These are phyloP conservation scores for Scelioninae gen. 1 DNA, from an alignment of 2,888 invertebrate species.

Conservation along the genomic window DNA sequence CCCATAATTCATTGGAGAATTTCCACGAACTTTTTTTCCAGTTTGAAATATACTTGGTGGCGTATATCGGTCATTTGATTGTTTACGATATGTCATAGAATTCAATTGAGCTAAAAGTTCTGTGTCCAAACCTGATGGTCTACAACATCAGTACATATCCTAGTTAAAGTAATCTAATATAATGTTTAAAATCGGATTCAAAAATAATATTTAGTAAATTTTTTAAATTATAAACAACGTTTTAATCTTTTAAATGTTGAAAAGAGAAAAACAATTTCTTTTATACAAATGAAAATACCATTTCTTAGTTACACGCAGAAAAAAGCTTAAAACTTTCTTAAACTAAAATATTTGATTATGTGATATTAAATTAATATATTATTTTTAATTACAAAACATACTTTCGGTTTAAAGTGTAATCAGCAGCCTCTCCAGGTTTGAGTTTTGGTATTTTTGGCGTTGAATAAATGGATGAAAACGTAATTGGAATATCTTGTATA, in stretches of 20 bases:
- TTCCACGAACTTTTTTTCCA: slow-evolving; percentile 49
- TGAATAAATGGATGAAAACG: slow-evolving; percentile 78
- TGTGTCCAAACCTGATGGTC: slow-evolving; percentile 78
- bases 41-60: slow-evolving; percentile 78
- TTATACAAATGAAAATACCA: too few relatives aligned
- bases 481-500: slow-evolving; percentile 75
- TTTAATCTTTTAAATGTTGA: too few relatives aligned
- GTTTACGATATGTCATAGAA: slow-evolving; percentile 58
- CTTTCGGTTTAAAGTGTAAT: slow-evolving; percentile 75
- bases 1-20: slow-evolving; percentile 14
- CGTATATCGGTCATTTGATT: slow-evolving; percentile 79
- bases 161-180: too few relatives aligned
- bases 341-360: too few relatives aligned
- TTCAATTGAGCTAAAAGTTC: slow-evolving; percentile 76
- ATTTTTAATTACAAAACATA: slow-evolving; percentile 52
- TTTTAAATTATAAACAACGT: too few relatives aligned
- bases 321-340: too few relatives aligned
- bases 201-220: too few relatives aligned
- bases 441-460: slow-evolving; percentile 73
- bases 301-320: too few relatives aligned
- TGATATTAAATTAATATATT: too few relatives aligned
- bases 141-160: too few relatives aligned
- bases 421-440: slow-evolving; percentile 78
- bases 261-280: too few relatives aligned
- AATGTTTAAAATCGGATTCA: too few relatives aligned